Evolutionary conservation across 2,888 invertebrate genomes (phyloP).

Genomic region (Cactoblastis cactorum): DNA sequence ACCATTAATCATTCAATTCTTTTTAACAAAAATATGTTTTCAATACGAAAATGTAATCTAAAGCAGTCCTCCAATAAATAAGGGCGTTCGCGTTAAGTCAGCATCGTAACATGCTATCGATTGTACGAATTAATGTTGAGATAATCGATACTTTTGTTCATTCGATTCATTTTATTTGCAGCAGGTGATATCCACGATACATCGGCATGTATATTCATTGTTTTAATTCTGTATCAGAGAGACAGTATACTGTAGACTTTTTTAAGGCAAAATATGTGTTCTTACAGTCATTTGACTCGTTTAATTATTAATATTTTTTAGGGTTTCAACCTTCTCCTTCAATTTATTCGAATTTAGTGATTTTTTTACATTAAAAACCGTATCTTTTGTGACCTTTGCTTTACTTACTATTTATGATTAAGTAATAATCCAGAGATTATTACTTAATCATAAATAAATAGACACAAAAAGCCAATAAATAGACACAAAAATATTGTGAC

Average conservation of each 20-base stretch:
- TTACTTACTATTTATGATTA: too few species aligned
- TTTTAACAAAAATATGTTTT: too few species aligned
- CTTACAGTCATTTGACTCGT: not conserved
- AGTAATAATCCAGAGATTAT: too few species aligned
- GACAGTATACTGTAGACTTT: not conserved
- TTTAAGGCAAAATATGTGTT: not conserved
- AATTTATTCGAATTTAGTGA: too few species aligned
- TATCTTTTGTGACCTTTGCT: too few species aligned
- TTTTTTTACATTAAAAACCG: too few species aligned
- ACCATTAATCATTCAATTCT: too few species aligned
- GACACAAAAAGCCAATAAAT: too few species aligned
- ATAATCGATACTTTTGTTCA: constrained; percentile 53
- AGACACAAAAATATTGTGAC: too few species aligned
- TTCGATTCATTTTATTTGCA: constrained; percentile 34
- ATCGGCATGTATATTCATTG: constrained; percentile 17
- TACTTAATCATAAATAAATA: too few species aligned
- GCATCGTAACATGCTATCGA: constrained; percentile 30
- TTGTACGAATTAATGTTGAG: constrained; percentile 57
- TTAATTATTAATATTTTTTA: not conserved
- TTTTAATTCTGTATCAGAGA: constrained; percentile 16
- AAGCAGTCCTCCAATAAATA: constrained; percentile 2
- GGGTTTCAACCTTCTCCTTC: too few species aligned
- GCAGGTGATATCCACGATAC: constrained; percentile 46
- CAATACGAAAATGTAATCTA: not conserved
- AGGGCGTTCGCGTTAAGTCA: constrained; percentile 2